Evolutionary conservation across 2,888 invertebrate genomes (phyloP), one percentile per base, ranked within the genome.

Genomic region (Gerosis bhagava): DNA sequence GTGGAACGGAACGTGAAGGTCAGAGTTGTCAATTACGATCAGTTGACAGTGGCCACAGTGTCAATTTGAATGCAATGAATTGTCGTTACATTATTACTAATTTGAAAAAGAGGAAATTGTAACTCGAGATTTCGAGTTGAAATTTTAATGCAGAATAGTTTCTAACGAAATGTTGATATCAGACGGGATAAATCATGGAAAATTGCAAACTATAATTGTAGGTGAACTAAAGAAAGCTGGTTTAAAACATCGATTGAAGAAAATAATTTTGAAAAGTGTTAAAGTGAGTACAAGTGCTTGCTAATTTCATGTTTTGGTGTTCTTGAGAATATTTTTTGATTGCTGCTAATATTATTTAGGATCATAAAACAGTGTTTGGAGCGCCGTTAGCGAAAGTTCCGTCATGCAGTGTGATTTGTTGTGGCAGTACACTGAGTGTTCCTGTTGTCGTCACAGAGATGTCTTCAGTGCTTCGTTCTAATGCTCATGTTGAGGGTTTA

Each of bases 401-500:
- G 50, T 81, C 84, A 41, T 82, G 83, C 60, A 84, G 83, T 70
- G 88, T 93, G 51, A 86, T 94, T 55, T 90, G 91, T 57, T 93
- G 93, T 70, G 94, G 94, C 15, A 92, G 92, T 63, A 92, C 93
- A 52, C 82, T 95, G 24, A 90, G 92, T 70, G 91, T 96, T 22
- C 96, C 96, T 4, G 89, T 90, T 56, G 92, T 95, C 65, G 91
- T 96, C 1, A 91, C 92, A 59, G 93, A 94, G 68, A 91, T 94
- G 66, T 93, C 94, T 60, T 88, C 92, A 41, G 92, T 92, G 62
- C 91, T 96, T 39, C 83, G 93, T 53, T 86, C 91, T 31, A 91
- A 94, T 76, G 90, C 94, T 17, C 90, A 92, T 44, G 92, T 93
- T 12, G 97, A 97, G 72, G 97, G 97, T 0, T 80, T 97, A 35